Conservation (phyloP, 2,888 invertebrate species). For the Pollenia labialis region DNA sequence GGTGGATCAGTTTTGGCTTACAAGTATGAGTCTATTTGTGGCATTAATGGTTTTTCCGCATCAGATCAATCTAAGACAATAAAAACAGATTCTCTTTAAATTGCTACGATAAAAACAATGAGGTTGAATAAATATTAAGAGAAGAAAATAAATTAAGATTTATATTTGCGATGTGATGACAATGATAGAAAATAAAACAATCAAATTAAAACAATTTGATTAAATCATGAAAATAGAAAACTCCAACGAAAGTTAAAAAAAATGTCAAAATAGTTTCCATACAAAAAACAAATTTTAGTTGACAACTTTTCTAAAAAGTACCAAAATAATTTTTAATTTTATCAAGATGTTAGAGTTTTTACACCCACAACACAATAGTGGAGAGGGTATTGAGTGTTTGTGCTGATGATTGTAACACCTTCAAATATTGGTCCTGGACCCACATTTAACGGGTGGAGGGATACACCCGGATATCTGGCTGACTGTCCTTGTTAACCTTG, state of each 20-base stretch:
- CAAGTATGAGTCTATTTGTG: conserved; percentile 43
- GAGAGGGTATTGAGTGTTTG: too few relatives aligned
- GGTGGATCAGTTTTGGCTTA: conserved; percentile 60
- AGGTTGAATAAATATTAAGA: conserved; percentile 21
- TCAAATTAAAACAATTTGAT: background rate
- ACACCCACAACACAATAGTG: too few relatives aligned
- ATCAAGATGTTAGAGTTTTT: too few relatives aligned
- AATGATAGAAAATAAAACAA: background rate
- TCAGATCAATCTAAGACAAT: conserved; percentile 54
- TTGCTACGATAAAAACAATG: conserved; percentile 37
- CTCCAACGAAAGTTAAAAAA: background rate
- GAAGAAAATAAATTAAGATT: background rate
- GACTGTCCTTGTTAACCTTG: too few relatives aligned
- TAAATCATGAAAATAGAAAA: background rate
- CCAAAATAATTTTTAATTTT: too few relatives aligned
- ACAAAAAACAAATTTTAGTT: too few relatives aligned
- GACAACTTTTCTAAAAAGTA: too few relatives aligned
- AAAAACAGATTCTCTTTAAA: conserved; percentile 48
- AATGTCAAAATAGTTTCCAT: background rate
- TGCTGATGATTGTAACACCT: too few relatives aligned
- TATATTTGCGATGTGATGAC: background rate
- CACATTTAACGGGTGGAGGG: too few relatives aligned
- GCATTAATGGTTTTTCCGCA: conserved; percentile 30
- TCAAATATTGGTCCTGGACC: too few relatives aligned
- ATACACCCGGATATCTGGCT: too few relatives aligned